A percentile compares a stretch with the other conserved stretches of the same genome.
Conservation (phyloP, 2,113 vertebrate genomes). For the Dolichotis patagonum region DNA sequence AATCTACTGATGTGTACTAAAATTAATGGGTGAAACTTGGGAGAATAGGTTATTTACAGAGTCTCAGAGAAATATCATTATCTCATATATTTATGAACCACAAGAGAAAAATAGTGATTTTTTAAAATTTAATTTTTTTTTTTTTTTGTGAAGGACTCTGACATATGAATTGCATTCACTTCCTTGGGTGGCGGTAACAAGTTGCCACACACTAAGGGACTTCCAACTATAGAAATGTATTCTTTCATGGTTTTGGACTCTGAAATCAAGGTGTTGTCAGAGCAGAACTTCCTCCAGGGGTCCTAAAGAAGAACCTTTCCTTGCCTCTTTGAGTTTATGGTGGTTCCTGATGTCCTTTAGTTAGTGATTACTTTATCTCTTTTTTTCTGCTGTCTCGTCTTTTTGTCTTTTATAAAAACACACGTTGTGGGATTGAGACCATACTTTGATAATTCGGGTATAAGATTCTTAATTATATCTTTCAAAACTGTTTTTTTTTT, state of each 20-base stretch:
- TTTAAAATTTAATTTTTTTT: too few relatives aligned
- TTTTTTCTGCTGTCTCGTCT: neutral
- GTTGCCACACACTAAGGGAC: neutral
- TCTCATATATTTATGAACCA: neutral
- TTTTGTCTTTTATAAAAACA: neutral
- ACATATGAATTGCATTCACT: neutral
- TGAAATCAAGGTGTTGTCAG: neutral
- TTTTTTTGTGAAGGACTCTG: neutral
- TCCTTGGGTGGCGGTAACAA: neutral
- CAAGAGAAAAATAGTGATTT: neutral
- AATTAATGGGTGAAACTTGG: neutral
- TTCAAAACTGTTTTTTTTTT: neutral
- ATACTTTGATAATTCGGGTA: neutral
- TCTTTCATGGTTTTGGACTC: neutral
- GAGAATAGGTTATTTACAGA: neutral
- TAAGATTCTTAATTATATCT: neutral
- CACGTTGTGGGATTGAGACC: neutral
- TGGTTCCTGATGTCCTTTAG: neutral
- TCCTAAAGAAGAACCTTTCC: fast-evolving
- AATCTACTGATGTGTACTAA: neutral
- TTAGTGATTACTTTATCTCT: neutral
- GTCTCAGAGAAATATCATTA: neutral
- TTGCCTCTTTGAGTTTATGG: neutral
- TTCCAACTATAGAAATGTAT: neutral
- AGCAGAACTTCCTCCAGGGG: fast-evolving